Evolutionary conservation across 2,797 vertebrate species (phyloP).

Genomic region (Myoxocephalus aenaeus): DNA sequence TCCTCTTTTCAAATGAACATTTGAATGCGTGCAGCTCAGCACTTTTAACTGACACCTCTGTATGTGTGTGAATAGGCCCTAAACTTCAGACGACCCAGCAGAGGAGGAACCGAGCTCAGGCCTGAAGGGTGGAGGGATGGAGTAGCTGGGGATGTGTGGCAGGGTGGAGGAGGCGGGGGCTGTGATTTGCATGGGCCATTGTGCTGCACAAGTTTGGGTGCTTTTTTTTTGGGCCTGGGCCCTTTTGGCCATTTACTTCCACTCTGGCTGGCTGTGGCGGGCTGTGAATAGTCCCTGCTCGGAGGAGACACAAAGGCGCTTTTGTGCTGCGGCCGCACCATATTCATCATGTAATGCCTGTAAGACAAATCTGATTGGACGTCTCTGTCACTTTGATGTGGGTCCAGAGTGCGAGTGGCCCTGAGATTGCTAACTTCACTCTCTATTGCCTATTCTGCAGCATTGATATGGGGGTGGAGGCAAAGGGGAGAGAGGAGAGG

Average conservation of each 20-base stretch:
- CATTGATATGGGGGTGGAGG: conserved; percentile 79
- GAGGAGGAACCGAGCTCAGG: conserved; percentile 73
- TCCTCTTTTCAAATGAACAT: conserved; percentile 66
- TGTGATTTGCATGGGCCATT: conserved; percentile 89
- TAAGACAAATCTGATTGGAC: conserved; percentile 93
- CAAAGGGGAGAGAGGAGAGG: conserved; percentile 61
- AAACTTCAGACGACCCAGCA: conserved; percentile 84
- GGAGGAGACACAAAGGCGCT: conserved; percentile 87
- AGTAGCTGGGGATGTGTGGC: conserved; percentile 71
- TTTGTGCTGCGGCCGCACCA: conserved; percentile 87
- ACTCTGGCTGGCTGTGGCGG: conserved; percentile 89
- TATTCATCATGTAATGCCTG: conserved; percentile 93
- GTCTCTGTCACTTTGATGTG: conserved; percentile 91
- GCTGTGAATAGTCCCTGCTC: conserved; percentile 88
- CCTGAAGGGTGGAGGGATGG: conserved; percentile 71
- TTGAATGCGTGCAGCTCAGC: conserved; percentile 77
- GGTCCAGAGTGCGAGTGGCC: conserved; percentile 87
- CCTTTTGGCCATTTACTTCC: conserved; percentile 91
- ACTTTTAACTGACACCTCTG: conserved; percentile 85
- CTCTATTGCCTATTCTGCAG: conserved; percentile 83
- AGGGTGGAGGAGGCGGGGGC: conserved; percentile 73
- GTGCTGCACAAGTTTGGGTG: conserved; percentile 89
- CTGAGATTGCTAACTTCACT: conserved; percentile 87
- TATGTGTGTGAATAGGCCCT: conserved; percentile 79
- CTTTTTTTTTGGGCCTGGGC: conserved; percentile 85